phyloP scores from a whole-genome alignment of 2,888 invertebrate genomes.

The Notodonta dromedarius region DNA sequence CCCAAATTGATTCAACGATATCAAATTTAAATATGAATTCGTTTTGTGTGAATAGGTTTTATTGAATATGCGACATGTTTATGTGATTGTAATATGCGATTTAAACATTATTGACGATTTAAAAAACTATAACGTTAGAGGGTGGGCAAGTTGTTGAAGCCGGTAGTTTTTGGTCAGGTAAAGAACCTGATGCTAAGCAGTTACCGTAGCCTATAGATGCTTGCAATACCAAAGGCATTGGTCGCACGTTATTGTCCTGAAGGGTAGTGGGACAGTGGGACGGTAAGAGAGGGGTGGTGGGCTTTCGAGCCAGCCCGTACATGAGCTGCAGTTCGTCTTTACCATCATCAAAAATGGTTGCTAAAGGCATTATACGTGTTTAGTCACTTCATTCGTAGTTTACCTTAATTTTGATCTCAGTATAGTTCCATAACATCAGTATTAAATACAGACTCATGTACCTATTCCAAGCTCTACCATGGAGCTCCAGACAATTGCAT shows the following conservation, averaged over 20 bases:
- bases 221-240: too few species aligned
- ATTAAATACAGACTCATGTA: slow-evolving; percentile 9
- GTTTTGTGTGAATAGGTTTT: slow-evolving; percentile 19
- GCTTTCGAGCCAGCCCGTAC: too few species aligned
- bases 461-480: slow-evolving; percentile 18
- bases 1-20: slow-evolving; percentile 37
- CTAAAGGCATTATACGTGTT: too few species aligned
- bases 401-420: too few species aligned
- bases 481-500: slow-evolving; percentile 41
- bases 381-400: too few species aligned
- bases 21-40: slow-evolving; percentile 42
- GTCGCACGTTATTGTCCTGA: too few species aligned
- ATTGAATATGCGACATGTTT: slow-evolving; percentile 21
- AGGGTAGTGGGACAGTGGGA: too few species aligned
- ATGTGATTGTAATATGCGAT: slow-evolving; percentile 26
- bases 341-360: too few species aligned
- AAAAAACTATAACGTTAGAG: background rate
- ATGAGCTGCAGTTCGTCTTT: too few species aligned
- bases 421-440: background rate
- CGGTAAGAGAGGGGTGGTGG: too few species aligned
- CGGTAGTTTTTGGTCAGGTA: background rate
- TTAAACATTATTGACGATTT: background rate
- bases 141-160: background rate
- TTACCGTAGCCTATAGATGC: too few species aligned
- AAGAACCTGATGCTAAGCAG: too few species aligned